phyloP scores from a whole-genome alignment of 1,140 invertebrate genomes.

The Plutomurus gul region DNA sequence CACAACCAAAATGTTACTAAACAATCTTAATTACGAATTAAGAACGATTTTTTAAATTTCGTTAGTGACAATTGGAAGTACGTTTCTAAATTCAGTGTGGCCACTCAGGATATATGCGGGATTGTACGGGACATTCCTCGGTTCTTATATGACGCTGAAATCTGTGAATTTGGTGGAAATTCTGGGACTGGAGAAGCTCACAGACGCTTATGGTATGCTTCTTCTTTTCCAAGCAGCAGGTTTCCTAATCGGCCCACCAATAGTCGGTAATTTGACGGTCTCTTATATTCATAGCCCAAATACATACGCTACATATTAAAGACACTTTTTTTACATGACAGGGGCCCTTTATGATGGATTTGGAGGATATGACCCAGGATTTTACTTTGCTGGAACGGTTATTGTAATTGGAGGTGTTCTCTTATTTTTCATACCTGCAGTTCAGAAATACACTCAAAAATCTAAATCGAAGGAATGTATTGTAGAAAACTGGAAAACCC shows the following conservation, averaged over 20 bases:
- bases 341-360: slow-evolving; percentile 78
- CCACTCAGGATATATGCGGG: slow-evolving; percentile 75
- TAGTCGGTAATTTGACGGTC: slow-evolving; percentile 70
- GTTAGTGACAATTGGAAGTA: slow-evolving; percentile 77
- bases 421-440: slow-evolving; percentile 83
- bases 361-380: slow-evolving; percentile 78
- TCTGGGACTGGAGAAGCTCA: slow-evolving; percentile 81
- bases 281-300: neutral
- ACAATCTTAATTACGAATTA: too few species aligned
- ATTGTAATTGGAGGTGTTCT: slow-evolving; percentile 83
- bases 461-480: too few species aligned
- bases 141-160: slow-evolving; percentile 89
- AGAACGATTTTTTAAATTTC: slow-evolving; percentile 54
- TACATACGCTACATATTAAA: neutral
- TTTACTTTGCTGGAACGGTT: slow-evolving; percentile 77
- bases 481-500: too few species aligned
- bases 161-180: slow-evolving; percentile 87
- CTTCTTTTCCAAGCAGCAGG: slow-evolving; percentile 90
- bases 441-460: too few species aligned
- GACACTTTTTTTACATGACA: slow-evolving; percentile 60
- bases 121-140: slow-evolving; percentile 84
- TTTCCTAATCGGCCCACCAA: slow-evolving; percentile 73
- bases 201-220: slow-evolving; percentile 90
- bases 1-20: too few species aligned
- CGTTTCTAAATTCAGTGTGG: slow-evolving; percentile 69